Base-by-base conservation (phyloP, 2,888 invertebrate genomes). In the Callyntrura guangdongensis region DNA sequence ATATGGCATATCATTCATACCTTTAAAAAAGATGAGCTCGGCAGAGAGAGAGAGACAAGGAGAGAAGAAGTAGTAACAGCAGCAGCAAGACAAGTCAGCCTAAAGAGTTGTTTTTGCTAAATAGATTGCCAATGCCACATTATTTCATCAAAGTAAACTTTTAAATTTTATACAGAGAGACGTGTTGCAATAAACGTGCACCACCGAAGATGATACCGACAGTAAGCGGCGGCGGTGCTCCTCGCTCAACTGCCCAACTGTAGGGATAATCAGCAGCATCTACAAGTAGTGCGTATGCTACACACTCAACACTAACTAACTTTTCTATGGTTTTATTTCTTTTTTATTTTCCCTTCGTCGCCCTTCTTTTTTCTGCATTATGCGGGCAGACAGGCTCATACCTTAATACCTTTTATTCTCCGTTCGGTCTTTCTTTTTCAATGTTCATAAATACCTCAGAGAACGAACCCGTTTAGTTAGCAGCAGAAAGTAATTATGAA, bases 21-120 rank as follows among this genome's bases (percentile, higher is more conserved):
- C 36, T 36, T 36, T 36, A 6, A 36, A 36, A 36, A 36, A 36
- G 36, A 36, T 6, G 36, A 36, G 36, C 36, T 36, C 6, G n/a
- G n/a, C n/a, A n/a, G 6, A 36, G 36, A 36, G 36, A 36, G 36
- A 4, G 36, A 36, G 36, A n/a, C n/a, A n/a, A n/a, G n/a, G n/a
- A n/a, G n/a, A n/a, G 3, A 36, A 36, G 36, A 36, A 36, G 36
- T 36, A 36, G 36, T 36, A 36, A 36, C 36, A 36, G 6, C 53
- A 53, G n/a, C 17, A 59, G n/a, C 69, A 36, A 17, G 20, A 77
- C 77, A 77, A 77, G 77, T 53, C 77, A 25, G 77, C 77, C 53
- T 77, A 77, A 77, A 53, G 53, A 77, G 77, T 77, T 77, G 77
- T 77, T 77, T 36, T 53, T 77, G 77, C 77, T 77, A 77, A 77